Evolutionary conservation across 2,888 invertebrate genomes (phyloP), one percentile per base, ranked within the genome.

Genomic region (Apamea epomidion): DNA sequence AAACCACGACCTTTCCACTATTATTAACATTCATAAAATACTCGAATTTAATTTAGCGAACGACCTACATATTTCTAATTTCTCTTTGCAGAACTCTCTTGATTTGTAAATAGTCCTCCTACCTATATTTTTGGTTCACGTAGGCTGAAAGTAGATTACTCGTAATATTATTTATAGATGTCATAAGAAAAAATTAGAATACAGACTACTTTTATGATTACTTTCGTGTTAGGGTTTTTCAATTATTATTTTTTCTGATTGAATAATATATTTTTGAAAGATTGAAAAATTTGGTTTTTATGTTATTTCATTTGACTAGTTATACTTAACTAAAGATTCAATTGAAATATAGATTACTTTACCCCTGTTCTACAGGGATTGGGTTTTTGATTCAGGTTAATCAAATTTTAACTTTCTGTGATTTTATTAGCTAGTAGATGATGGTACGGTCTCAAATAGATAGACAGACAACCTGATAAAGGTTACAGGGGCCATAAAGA

Each of bases 61-160:
- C 79, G 79, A 70, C 79, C 83, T 75, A 62, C n/a, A 21, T 60
- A 87, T 68, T 79, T 84, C 79, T 69, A 75, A 70, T 83, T 75
- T 76, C 37, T 67, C 73, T 74, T 48, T 25, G 25, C 21, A 67
- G 48, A 81, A 62, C 29, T 67, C 42, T 75, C 65, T 67, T 79
- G 62, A 78, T 78, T 81, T 68, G 74, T 74, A 74, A 74, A 77
- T 78, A 75, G 64, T 18, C 12, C 29, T 70, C 21, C 5, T 48
- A 37, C 60, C 42, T 60, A 45, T 73, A 76, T 58, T 74, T 82
- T 82, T 71, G 69, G 51, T 76, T 85, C 45, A 75, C 29, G 42
- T 54, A 29, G 29, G 73, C 25, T 14, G 14, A 72, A 64, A 29
- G 45, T n/a, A 82, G 70, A 86, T 86, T 81, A 62, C 29, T 42